These are phyloP conservation scores for Oscheius sp. DNA, from an alignment of 2,888 invertebrate species.

Conservation along the genomic window DNA sequence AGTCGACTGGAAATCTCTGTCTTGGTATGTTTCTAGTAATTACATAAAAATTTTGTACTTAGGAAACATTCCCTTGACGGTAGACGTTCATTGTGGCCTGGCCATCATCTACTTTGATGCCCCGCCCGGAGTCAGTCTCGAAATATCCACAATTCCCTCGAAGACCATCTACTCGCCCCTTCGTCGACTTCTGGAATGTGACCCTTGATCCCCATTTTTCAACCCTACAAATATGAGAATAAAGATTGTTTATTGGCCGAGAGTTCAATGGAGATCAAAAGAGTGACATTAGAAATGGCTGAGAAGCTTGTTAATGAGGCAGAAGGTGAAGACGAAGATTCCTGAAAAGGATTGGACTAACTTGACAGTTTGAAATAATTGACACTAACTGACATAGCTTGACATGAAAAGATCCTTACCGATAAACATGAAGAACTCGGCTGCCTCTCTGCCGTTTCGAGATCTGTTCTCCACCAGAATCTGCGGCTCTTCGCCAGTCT, in stretches of 20 bases:
- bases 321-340: slow-evolving; percentile 5
- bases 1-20: slow-evolving; percentile 19
- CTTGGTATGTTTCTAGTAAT: neutral
- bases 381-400: too few relatives aligned
- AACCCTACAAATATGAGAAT: neutral
- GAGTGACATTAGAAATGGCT: neutral
- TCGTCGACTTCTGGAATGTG: too few relatives aligned
- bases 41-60: neutral
- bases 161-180: neutral
- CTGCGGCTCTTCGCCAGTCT: too few relatives aligned
- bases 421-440: neutral
- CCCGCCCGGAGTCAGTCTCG: neutral
- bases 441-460: neutral
- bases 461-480: neutral
- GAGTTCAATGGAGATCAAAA: neutral
- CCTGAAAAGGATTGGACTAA: neutral
- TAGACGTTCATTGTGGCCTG: neutral
- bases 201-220: neutral
- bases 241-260: neutral
- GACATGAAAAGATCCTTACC: slow-evolving; percentile 7
- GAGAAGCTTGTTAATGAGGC: neutral
- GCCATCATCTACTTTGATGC: slow-evolving; percentile 20
- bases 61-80: neutral
- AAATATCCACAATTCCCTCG: neutral
- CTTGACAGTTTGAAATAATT: neutral